Evolutionary conservation across 2,888 invertebrate species (phyloP).

Genomic region (Mythimna albipuncta): DNA sequence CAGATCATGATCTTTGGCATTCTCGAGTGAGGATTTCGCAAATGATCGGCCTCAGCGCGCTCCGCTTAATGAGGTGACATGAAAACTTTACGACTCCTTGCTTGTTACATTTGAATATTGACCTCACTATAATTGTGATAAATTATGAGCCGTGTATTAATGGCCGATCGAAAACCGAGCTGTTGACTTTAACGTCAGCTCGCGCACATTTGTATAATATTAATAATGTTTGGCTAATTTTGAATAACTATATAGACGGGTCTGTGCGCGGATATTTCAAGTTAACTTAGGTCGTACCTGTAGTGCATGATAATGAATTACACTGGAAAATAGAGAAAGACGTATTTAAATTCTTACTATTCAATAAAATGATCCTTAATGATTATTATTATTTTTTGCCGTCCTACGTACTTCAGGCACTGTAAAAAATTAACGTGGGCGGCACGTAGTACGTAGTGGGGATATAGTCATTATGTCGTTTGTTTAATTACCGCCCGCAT

Average conservation of each 20-base stretch:
- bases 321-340: not conserved
- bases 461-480: slow-evolving; percentile 44
- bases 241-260: slow-evolving; percentile 4
- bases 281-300: not conserved
- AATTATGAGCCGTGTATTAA: slow-evolving; percentile 50
- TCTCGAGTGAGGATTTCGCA: slow-evolving; percentile 66
- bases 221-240: slow-evolving; percentile 11
- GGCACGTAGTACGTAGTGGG: not conserved
- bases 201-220: slow-evolving; percentile 11
- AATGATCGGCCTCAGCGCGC: slow-evolving; percentile 70
- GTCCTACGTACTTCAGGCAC: not conserved
- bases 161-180: slow-evolving; percentile 22
- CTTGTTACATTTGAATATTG: slow-evolving; percentile 62
- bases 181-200: slow-evolving; percentile 35
- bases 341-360: not conserved
- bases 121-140: slow-evolving; percentile 60
- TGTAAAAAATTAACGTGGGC: not conserved
- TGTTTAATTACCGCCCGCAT: slow-evolving; percentile 57
- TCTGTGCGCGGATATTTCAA: not conserved
- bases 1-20: slow-evolving; percentile 59
- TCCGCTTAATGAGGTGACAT: slow-evolving; percentile 55
- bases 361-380: not conserved
- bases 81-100: slow-evolving; percentile 49
- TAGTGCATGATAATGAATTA: not conserved
- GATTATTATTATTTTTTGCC: no score